phyloP scores from a whole-genome alignment of 1,140 invertebrate species.

The Listronotus bonariensis region DNA sequence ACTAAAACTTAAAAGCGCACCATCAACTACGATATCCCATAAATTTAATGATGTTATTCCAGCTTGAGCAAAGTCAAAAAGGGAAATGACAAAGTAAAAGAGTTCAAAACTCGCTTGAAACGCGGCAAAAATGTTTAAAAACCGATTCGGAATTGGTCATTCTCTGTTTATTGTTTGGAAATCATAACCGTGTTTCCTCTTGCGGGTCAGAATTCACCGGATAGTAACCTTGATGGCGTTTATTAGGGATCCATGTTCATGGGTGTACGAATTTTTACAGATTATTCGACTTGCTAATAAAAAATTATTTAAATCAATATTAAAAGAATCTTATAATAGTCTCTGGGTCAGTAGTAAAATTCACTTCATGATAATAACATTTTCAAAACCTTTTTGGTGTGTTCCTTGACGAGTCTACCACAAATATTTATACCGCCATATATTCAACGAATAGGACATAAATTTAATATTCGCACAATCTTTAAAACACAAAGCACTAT shows the following conservation, averaged over 20 bases:
- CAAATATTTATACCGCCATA: too few relatives aligned
- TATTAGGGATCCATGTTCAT: background rate
- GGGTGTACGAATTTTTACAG: too few relatives aligned
- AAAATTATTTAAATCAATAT: too few relatives aligned
- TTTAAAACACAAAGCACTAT: too few relatives aligned
- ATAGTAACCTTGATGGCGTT: constrained; percentile 14
- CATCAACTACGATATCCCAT: background rate
- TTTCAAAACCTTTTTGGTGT: too few relatives aligned
- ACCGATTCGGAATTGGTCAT: constrained; percentile 27
- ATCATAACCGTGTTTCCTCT: constrained; percentile 31
- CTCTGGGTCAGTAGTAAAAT: too few relatives aligned
- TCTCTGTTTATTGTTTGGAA: constrained; percentile 25
- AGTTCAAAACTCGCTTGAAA: constrained; percentile 5
- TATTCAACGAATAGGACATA: too few relatives aligned
- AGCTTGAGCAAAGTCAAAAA: background rate
- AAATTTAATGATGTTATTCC: background rate
- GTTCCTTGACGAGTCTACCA: too few relatives aligned
- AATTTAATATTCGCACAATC: too few relatives aligned
- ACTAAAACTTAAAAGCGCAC: background rate
- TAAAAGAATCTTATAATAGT: too few relatives aligned
- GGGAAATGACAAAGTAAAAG: constrained; percentile 3
- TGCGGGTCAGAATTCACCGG: constrained; percentile 29
- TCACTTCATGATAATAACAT: too few relatives aligned
- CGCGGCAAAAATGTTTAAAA: constrained; percentile 17
- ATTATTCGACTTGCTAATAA: too few relatives aligned